Conservation (phyloP, 1,140 invertebrate genomes). For the Papilio aristodemus region DNA sequence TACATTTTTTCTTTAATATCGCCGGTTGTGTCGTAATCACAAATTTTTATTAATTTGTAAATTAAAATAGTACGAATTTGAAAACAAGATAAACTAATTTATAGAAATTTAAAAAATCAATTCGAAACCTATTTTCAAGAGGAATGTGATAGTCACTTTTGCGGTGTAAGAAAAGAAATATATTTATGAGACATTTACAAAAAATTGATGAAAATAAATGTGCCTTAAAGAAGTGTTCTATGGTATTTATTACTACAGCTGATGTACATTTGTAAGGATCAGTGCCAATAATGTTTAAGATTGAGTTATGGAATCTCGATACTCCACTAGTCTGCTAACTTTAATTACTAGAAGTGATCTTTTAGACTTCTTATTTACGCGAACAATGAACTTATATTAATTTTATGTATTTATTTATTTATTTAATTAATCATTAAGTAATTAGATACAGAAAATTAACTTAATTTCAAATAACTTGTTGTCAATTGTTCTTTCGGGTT, state of each 20-base stretch:
- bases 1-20: too few relatives aligned
- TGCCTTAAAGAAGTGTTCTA: conserved; percentile 11
- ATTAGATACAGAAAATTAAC: too few relatives aligned
- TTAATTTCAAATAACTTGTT: too few relatives aligned
- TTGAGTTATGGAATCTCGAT: conserved; percentile 27
- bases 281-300: conserved; percentile 25
- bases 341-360: conserved; percentile 25
- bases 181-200: background rate
- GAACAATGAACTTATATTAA: too few relatives aligned
- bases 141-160: background rate
- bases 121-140: background rate
- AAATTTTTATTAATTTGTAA: too few relatives aligned
- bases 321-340: conserved; percentile 25
- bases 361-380: too few relatives aligned
- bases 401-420: too few relatives aligned
- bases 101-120: too few relatives aligned
- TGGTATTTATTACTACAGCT: background rate
- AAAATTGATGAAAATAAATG: background rate
- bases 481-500: conserved; percentile 33
- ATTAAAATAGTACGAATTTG: too few relatives aligned
- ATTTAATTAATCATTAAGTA: too few relatives aligned
- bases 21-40: too few relatives aligned
- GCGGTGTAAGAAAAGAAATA: background rate
- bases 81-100: too few relatives aligned
- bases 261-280: conserved; percentile 8